A percentile compares a stretch with the other conserved stretches of the same genome.
phyloP scores from a whole-genome alignment of 2,888 invertebrate genomes.

The Heliconius erato region DNA sequence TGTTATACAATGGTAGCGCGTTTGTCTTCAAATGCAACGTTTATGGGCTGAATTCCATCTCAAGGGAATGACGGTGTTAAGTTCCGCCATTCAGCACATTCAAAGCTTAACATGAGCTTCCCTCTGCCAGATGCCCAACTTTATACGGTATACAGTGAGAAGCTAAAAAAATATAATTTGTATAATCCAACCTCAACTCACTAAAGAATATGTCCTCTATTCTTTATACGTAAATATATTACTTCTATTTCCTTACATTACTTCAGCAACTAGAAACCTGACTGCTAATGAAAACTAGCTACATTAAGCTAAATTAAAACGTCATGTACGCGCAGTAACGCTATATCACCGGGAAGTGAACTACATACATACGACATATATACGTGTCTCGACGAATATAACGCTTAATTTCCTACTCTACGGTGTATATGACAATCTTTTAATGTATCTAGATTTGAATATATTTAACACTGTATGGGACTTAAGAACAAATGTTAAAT shows the following conservation, averaged over 20 bases:
- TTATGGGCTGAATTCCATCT: too few species aligned
- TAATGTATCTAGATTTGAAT: neutral
- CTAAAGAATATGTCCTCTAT: neutral
- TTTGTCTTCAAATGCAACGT: too few species aligned
- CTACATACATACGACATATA: neutral
- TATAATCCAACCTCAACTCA: neutral
- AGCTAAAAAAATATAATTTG: too few species aligned
- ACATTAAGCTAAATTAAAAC: conserved; percentile 17
- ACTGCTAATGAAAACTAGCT: conserved; percentile 12
- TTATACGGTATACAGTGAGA: too few species aligned
- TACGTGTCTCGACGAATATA: neutral
- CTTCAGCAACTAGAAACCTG: neutral
- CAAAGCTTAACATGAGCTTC: too few species aligned
- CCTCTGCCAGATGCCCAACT: too few species aligned
- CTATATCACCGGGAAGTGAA: neutral
- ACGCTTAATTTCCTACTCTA: conserved; percentile 6
- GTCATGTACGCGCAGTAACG: conserved; percentile 5
- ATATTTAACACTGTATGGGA: neutral
- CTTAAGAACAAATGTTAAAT: neutral
- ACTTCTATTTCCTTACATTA: neutral
- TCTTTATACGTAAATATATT: neutral
- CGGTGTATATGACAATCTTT: neutral
- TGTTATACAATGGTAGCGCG: too few species aligned
- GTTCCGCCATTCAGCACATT: too few species aligned
- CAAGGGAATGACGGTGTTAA: too few species aligned